Conservation (phyloP, 2,888 invertebrate species). For the Calameuta pallipes region DNA sequence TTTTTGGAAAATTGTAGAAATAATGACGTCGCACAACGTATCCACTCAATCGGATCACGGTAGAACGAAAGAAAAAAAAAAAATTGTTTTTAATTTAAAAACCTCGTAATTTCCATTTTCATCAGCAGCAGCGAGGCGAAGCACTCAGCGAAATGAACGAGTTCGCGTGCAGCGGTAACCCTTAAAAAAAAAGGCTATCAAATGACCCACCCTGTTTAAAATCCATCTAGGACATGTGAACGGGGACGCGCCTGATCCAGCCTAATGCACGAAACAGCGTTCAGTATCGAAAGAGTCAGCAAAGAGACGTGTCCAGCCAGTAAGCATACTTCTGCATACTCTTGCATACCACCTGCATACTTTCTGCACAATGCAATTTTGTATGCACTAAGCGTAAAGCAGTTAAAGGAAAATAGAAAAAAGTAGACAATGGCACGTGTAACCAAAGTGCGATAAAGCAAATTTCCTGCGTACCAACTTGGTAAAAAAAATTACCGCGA, state of each 20-base stretch:
- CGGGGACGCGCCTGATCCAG: background rate
- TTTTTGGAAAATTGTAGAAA: no score
- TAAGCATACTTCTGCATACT: background rate
- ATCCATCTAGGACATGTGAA: background rate
- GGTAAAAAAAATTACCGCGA: no score
- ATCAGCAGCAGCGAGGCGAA: background rate
- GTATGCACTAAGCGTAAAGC: background rate
- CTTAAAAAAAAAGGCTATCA: background rate
- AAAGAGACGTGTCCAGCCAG: background rate
- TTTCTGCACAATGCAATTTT: background rate
- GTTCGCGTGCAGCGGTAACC: background rate
- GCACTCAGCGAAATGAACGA: background rate
- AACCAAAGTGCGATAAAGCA: no score
- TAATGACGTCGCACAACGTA: background rate
- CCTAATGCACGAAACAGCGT: background rate
- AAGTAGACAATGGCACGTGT: no score
- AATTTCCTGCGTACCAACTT: no score
- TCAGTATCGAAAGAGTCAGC: background rate
- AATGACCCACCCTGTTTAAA: background rate
- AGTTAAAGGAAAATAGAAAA: no score
- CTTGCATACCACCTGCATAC: background rate
- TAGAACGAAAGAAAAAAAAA: background rate
- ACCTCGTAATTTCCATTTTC: background rate
- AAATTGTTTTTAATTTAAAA: background rate
- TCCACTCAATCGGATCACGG: background rate